Evolutionary conservation across 2,888 invertebrate genomes (phyloP).

Genomic region (Drosophila kokeensis): DNA sequence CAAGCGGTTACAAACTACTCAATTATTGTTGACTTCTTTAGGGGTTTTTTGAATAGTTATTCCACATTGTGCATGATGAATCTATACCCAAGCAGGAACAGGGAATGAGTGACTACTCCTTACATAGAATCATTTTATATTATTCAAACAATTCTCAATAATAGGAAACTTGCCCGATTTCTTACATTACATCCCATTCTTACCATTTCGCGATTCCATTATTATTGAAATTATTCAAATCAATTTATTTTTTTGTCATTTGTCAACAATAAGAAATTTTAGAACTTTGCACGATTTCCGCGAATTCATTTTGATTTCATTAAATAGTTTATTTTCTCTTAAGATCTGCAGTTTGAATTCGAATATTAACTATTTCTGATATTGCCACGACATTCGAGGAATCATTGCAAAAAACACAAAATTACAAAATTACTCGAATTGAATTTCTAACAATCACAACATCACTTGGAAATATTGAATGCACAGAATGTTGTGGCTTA

Average conservation of each 20-base stretch:
- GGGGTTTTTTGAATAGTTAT: not conserved
- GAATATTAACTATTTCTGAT: no score
- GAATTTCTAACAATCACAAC: not conserved
- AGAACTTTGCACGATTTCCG: not conserved
- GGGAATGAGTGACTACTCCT: not conserved
- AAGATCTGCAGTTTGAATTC: no score
- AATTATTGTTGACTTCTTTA: not conserved
- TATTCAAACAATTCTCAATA: not conserved
- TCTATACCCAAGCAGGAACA: not conserved
- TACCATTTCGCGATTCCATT: not conserved
- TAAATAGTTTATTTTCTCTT: not conserved
- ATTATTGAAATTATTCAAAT: not conserved
- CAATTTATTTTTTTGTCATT: not conserved
- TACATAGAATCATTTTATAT: not conserved
- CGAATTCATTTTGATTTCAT: not conserved
- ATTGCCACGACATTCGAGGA: no score
- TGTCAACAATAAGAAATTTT: not conserved
- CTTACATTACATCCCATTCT: not conserved
- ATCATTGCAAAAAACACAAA: not conserved
- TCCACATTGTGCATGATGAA: not conserved
- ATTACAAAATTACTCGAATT: not conserved
- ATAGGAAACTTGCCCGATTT: not conserved
- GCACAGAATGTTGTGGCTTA: not conserved
- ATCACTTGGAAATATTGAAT: not conserved
- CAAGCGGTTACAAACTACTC: no score